These are phyloP conservation scores for Stenodema calcarata DNA, from an alignment of 2,888 invertebrate species.

Conservation along the genomic window DNA sequence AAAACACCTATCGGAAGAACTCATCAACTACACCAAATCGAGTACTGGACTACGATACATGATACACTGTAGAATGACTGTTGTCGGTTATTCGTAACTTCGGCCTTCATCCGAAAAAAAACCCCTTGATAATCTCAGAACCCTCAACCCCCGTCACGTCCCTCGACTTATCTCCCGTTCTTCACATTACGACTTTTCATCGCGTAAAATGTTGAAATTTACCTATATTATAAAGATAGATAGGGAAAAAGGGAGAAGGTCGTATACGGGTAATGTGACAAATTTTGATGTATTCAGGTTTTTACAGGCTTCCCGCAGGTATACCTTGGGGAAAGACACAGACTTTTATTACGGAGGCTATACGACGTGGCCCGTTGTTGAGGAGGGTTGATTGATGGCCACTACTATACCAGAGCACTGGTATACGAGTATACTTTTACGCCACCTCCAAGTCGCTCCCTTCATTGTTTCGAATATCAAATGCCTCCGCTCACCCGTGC, in stretches of 20 bases:
- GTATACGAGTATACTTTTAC: neutral
- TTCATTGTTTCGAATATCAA: constrained; percentile 2
- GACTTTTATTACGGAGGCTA: constrained; percentile 1
- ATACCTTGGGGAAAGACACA: neutral
- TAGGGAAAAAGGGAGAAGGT: neutral
- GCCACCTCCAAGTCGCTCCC: neutral
- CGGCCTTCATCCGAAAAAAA: no score
- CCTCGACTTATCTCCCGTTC: neutral
- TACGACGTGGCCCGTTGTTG: neutral
- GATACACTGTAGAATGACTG: no score
- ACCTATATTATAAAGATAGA: neutral
- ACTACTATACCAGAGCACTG: neutral
- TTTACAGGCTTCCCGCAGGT: neutral
- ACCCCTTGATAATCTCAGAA: neutral
- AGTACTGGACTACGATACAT: no score
- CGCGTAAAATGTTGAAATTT: neutral
- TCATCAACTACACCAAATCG: no score
- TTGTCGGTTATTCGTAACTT: no score
- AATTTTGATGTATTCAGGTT: constrained; percentile 10
- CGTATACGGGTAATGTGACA: neutral
- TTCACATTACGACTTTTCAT: neutral
- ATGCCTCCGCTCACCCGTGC: neutral
- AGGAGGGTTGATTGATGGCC: neutral
- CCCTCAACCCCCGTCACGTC: neutral
- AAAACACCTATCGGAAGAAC: no score